Conservation (phyloP, 2,888 invertebrate genomes). For the Sussaba pulchella region DNA sequence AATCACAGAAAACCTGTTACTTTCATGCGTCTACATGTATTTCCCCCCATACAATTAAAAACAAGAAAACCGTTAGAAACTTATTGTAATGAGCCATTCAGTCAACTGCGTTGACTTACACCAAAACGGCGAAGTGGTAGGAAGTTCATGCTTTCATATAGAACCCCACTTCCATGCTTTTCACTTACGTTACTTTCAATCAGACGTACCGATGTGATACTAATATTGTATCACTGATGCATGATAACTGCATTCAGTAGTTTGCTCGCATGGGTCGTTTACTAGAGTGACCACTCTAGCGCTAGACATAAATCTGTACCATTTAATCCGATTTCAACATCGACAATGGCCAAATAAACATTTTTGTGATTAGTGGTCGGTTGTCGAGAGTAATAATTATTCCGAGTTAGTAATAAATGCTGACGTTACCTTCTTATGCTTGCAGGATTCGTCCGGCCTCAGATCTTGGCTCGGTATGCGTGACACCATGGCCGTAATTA, state of each 20-base stretch:
- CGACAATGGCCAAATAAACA: background rate
- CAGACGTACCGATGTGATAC: background rate
- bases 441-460: background rate
- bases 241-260: background rate
- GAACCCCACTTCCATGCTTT: constrained; percentile 10
- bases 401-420: no score
- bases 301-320: no score
- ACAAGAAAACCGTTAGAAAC: background rate
- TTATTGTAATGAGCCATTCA: background rate
- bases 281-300: constrained; percentile 8
- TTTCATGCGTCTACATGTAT: background rate
- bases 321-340: background rate
- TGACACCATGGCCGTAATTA: constrained; percentile 7
- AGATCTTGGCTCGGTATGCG: background rate
- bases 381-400: no score
- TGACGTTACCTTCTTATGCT: background rate
- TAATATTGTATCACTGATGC: constrained; percentile 1
- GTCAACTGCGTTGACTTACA: background rate
- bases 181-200: background rate
- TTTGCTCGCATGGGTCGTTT: background rate
- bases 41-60: background rate
- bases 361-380: background rate
- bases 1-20: no score
- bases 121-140: background rate
- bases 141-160: constrained; percentile 6